Base-by-base conservation (phyloP, 2,888 invertebrate genomes). In the Caenorhabditis sp. region DNA sequence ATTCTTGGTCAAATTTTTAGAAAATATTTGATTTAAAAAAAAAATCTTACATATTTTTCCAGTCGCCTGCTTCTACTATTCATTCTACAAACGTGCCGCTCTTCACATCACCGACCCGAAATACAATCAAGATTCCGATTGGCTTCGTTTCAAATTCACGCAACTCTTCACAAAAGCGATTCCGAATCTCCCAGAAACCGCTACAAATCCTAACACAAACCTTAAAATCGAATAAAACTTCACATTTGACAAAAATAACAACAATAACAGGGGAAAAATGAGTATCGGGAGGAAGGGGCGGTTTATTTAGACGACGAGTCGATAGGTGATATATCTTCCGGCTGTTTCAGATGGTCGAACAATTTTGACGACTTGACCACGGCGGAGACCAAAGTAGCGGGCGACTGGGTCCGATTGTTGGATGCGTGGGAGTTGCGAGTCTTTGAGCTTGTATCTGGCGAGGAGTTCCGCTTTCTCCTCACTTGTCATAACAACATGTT, bases 381-480 rank as follows among this genome's bases (percentile, higher is more conserved):
- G 92, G 89, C 96, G 97, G 12, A 99, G 91, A 70, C 99, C 99
- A 90, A 96, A 99, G 89, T 99, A 99, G 88, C 99, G 91, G 0
- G 99, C 95, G 0, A 99, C 97, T 0, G 99, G 99, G 90, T 99
- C 99, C 62, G 96, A 95, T 10, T 94, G 94, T 90, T 99, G 99
- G 88, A 99, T 99, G 88, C 97, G 92, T 93, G 99, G 99, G 88
- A 99, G 90, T 92, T 97, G 97, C 88, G 95, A 96, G 89, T 99
- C 99, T 89, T 97, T 99, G 59, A 99, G 90, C 90, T 99, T 99
- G 90, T 95, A 95, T 92, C 96, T 92, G n/a, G 92, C 91, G 57
- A 99, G 90, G 23, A 99, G 89, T 89, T 99, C 99, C 79, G 93
- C 92, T 88, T 99, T 99, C 88, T 99, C 99, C 88, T 99, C 99